Percentiles rank a stretch among this genome's conserved stretches.
phyloP scores from a whole-genome alignment of 2,888 invertebrate species.

The Tricholauxania praeusta region DNA sequence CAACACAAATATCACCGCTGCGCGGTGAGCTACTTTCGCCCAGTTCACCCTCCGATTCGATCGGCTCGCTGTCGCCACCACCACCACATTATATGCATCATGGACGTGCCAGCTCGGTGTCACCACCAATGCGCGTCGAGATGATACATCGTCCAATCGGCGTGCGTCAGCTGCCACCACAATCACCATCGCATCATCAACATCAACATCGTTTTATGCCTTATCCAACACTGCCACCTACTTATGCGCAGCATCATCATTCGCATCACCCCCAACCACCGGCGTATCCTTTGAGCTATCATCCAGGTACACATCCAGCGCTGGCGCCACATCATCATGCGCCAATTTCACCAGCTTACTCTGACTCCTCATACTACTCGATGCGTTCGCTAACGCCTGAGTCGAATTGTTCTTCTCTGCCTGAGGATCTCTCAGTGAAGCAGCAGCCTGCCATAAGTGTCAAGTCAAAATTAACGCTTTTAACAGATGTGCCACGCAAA shows the following conservation, averaged over 20 bases:
- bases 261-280: slow-evolving; percentile 42
- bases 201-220: slow-evolving; percentile 47
- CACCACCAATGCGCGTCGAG: slow-evolving; percentile 65
- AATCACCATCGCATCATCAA: slow-evolving; percentile 43
- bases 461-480: not conserved
- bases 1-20: slow-evolving; percentile 61
- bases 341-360: slow-evolving; percentile 68
- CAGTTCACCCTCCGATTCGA: slow-evolving; percentile 64
- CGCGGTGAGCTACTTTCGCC: slow-evolving; percentile 65
- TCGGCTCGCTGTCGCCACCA: slow-evolving; percentile 66
- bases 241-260: slow-evolving; percentile 46
- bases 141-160: slow-evolving; percentile 64
- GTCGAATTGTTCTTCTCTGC: slow-evolving; percentile 63
- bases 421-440: slow-evolving; percentile 67
- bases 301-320: slow-evolving; percentile 33
- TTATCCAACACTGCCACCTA: slow-evolving; percentile 33
- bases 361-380: slow-evolving; percentile 66
- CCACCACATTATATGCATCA: slow-evolving; percentile 66
- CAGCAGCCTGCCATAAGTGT: slow-evolving; percentile 42
- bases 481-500: not conserved
- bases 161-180: slow-evolving; percentile 54
- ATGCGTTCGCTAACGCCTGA: slow-evolving; percentile 67
- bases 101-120: slow-evolving; percentile 66
- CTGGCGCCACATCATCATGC: slow-evolving; percentile 55
- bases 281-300: slow-evolving; percentile 45